These are phyloP conservation scores for Hiodon tergisus DNA, from an alignment of 2,113 vertebrate genomes.

Conservation along the genomic window DNA sequence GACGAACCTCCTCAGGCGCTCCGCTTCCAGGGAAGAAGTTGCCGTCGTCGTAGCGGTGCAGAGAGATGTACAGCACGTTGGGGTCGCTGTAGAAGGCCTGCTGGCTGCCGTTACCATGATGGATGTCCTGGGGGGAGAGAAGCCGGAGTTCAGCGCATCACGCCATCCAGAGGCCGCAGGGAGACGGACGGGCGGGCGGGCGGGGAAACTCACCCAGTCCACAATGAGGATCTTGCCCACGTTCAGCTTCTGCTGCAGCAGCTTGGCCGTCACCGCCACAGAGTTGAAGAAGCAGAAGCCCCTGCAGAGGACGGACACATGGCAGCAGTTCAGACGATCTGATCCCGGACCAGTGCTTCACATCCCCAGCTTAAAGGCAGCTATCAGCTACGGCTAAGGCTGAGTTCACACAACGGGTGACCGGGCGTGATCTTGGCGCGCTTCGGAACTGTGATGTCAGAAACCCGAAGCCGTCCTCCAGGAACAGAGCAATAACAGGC, in stretches of 20 bases:
- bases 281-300: conserved; percentile 99
- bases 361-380: too few species aligned
- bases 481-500: too few species aligned
- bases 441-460: too few species aligned
- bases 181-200: conserved; percentile 14
- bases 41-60: conserved; percentile 93
- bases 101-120: conserved; percentile 75
- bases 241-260: conserved; percentile 87
- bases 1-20: conserved; percentile 81
- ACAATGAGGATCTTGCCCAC: conserved; percentile 96
- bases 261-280: conserved; percentile 88
- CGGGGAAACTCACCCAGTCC: conserved; percentile 85
- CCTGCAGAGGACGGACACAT: conserved; percentile 55
- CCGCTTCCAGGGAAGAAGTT: conserved; percentile 97
- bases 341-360: too few species aligned
- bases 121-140: conserved; percentile 59
- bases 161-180: background rate
- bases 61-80: conserved; percentile 83
- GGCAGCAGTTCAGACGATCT: background rate
- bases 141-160: background rate
- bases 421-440: too few species aligned
- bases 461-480: too few species aligned
- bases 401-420: too few species aligned
- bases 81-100: conserved; percentile 90
- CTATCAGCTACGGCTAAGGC: too few species aligned